Evolutionary conservation across 2,113 vertebrate species (phyloP).

Genomic region (Seriola quinqueradiata): DNA sequence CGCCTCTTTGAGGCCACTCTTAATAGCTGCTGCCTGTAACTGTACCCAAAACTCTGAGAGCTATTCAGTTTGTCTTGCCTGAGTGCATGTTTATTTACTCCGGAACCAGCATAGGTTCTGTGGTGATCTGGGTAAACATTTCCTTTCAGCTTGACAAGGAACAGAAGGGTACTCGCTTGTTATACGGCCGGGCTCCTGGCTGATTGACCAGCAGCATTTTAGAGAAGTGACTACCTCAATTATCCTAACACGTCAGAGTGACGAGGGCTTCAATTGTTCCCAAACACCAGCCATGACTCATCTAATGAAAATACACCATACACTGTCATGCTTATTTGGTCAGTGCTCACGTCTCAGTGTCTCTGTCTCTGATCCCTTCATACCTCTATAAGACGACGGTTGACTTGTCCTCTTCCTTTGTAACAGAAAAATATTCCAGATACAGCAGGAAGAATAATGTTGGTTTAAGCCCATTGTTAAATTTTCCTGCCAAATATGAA

Average conservation of each 20-base stretch:
- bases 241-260: conserved; percentile 58
- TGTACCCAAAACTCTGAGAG: conserved; percentile 42
- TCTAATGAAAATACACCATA: conserved; percentile 12
- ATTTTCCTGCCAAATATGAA: conserved; percentile 5
- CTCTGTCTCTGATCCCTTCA: neutral
- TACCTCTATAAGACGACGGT: neutral
- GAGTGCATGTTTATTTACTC: conserved; percentile 67
- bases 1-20: conserved; percentile 6
- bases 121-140: conserved; percentile 58
- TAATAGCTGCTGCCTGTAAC: conserved; percentile 35
- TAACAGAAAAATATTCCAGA: neutral
- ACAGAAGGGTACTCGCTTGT: conserved; percentile 42
- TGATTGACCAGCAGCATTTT: conserved; percentile 50
- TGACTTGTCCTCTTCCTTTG: neutral
- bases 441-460: neutral
- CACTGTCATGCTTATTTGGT: neutral
- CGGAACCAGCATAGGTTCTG: conserved; percentile 35
- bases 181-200: conserved; percentile 17
- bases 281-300: conserved; percentile 56
- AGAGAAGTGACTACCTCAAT: conserved; percentile 37
- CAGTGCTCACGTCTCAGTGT: conserved; percentile 15
- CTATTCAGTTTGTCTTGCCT: conserved; percentile 41
- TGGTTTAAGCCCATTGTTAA: neutral
- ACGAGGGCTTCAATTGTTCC: conserved; percentile 37
- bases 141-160: conserved; percentile 48